Conservation (phyloP, 2,888 invertebrate genomes). For the Imbricaverruca yamaguchii region DNA sequence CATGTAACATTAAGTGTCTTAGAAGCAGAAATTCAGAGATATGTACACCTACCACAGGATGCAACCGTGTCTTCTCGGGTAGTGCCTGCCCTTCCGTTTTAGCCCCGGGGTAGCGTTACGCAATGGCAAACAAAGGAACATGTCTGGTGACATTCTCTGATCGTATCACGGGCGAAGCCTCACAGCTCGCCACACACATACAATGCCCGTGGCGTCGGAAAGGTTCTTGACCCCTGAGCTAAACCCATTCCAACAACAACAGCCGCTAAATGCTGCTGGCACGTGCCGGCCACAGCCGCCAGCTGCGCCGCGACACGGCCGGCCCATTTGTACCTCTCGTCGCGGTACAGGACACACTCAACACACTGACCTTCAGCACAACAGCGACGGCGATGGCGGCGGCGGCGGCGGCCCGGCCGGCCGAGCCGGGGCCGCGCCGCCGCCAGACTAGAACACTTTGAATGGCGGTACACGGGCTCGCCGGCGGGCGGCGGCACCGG, state of each 20-base stretch:
- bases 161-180: neutral
- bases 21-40: too few species aligned
- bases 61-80: too few species aligned
- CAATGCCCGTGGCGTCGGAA: neutral
- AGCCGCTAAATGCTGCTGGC: neutral
- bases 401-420: neutral
- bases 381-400: neutral
- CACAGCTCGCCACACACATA: neutral
- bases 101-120: too few species aligned
- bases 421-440: neutral
- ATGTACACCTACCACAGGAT: too few species aligned
- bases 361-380: neutral
- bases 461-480: neutral
- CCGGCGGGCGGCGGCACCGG: neutral
- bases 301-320: neutral
- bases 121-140: too few species aligned
- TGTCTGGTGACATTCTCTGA: too few species aligned
- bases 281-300: neutral
- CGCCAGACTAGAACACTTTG: slow-evolving; percentile 16
- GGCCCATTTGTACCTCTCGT: neutral
- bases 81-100: too few species aligned
- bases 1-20: too few species aligned
- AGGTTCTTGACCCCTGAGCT: neutral
- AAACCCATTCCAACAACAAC: slow-evolving; percentile 2
- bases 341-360: neutral